Base-by-base conservation (phyloP, 2,888 invertebrate genomes). In the Orthosia gracilis region DNA sequence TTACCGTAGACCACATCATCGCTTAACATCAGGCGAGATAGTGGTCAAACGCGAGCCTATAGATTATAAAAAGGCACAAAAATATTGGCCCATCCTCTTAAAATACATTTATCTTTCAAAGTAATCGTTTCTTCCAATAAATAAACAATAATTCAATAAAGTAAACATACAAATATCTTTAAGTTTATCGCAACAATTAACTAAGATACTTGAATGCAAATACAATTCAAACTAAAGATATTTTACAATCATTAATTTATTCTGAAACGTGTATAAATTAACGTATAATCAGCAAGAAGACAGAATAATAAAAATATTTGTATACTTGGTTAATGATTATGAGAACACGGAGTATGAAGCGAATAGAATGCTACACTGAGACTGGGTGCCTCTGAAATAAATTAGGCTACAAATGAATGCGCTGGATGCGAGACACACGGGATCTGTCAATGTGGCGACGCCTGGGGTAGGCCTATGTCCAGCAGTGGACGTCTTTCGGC, bases 251-350 rank as follows among this genome's bases (percentile, higher is more conserved):
- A 79, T 78, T 85, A 87, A 80, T 77, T 78, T 80, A 87, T 78
- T 69, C 61, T 78, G 70, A 85, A 82, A 52, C 47, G 81, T 75
- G 77, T 80, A 87, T 87, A 86, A 91, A 90, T 90, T 88, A 90
- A 87, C 84, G 82, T 87, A 90, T 91, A 89, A 91, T 91, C 88
- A 89, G 86, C 67, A 78, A 77, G 84, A 76, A 80, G 86, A 85
- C 83, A 73, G 55, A 70, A 87, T 87, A 83, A 88, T 91, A 91
- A 92, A 92, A 92, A 88, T 90, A 88, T 88, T 80, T 89, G 89
- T 89, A 87, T 90, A 89, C 88, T 90, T 86, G 87, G 84, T 87
- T 88, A 87, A 89, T 90, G 89, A 86, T 86, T 78, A n/a, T n/a
- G 13, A n/a, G n/a, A 52, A 54, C 74, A 83, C 26, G 12, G 80